Evolutionary conservation across 2,888 invertebrate species (phyloP).

Genomic region (Flexamia atlantica): DNA sequence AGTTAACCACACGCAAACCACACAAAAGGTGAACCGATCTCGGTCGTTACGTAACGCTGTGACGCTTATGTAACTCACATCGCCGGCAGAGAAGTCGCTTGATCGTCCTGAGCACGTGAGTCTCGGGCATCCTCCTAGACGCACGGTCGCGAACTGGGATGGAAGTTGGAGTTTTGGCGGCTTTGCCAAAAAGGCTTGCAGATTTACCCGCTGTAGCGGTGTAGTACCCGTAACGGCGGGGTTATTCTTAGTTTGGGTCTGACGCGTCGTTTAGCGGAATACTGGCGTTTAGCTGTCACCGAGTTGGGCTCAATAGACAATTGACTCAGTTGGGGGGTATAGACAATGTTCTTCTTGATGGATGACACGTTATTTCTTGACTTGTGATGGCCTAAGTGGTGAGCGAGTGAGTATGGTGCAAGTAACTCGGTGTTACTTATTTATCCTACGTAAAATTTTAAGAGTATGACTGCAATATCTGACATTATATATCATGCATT

Average conservation of each 20-base stretch:
- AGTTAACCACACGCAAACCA: slow-evolving; percentile 18
- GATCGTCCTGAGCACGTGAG: background rate
- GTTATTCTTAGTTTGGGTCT: background rate
- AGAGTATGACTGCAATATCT: too few species aligned
- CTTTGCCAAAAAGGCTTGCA: background rate
- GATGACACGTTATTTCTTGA: too few species aligned
- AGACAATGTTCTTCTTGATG: too few species aligned
- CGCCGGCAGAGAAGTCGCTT: background rate
- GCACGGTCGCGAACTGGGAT: background rate
- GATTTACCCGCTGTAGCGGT: background rate
- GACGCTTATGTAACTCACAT: slow-evolving; percentile 27
- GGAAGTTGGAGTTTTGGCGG: background rate
- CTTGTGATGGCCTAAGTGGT: too few species aligned
- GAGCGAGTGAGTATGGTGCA: too few species aligned
- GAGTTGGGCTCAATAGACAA: too few species aligned
- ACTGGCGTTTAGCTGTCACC: too few species aligned
- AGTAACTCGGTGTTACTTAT: too few species aligned
- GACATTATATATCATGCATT: too few species aligned
- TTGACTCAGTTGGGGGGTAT: too few species aligned
- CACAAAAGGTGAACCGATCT: background rate
- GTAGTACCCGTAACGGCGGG: background rate
- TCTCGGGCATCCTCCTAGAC: background rate
- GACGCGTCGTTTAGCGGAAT: too few species aligned
- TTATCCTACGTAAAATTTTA: too few species aligned
- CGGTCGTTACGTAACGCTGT: slow-evolving; percentile 7